Conservation (phyloP, 1,140 invertebrate genomes). For the Teleogryllus occipitalis region DNA sequence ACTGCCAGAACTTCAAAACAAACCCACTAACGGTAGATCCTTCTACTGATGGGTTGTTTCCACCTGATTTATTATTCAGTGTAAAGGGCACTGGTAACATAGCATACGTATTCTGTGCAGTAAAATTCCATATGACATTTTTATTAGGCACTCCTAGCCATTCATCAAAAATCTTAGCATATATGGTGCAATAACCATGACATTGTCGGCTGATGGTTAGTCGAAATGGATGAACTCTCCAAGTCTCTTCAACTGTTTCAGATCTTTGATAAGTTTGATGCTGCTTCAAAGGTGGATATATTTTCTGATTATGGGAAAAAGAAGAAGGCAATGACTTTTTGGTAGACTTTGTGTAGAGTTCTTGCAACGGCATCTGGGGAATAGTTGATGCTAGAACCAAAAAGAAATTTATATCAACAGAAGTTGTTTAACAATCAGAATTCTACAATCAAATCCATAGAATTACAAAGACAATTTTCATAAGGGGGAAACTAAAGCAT, state of each 20-base stretch:
- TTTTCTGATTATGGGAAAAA: conserved; percentile 26
- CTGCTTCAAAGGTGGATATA: conserved; percentile 17
- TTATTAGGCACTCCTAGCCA: conserved; percentile 45
- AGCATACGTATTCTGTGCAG: conserved; percentile 50
- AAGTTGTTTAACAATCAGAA: too few relatives aligned
- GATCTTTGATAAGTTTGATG: conserved; percentile 32
- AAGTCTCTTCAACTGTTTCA: conserved; percentile 35
- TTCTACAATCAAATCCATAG: too few relatives aligned
- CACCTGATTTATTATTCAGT: conserved; percentile 35
- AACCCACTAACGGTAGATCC: conserved; percentile 52
- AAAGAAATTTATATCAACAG: too few relatives aligned
- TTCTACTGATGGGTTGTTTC: not conserved
- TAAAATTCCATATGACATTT: conserved; percentile 45
- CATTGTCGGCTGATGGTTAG: conserved; percentile 56
- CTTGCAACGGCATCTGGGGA: conserved; percentile 31
- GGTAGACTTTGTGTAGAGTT: conserved; percentile 37
- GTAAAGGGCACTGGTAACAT: conserved; percentile 56
- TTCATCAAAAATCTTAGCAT: conserved; percentile 39
- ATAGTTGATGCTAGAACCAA: too few relatives aligned
- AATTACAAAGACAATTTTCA: too few relatives aligned
- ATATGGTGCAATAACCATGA: conserved; percentile 50
- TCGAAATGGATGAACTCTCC: conserved; percentile 36
- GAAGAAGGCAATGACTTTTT: conserved; percentile 31
- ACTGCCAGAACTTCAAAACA: conserved; percentile 72
- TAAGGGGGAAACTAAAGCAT: too few relatives aligned